Evolutionary conservation across 2,113 vertebrate genomes (phyloP), one percentile per base, ranked within the genome.

Genomic region (Pungitius pungitius): DNA sequence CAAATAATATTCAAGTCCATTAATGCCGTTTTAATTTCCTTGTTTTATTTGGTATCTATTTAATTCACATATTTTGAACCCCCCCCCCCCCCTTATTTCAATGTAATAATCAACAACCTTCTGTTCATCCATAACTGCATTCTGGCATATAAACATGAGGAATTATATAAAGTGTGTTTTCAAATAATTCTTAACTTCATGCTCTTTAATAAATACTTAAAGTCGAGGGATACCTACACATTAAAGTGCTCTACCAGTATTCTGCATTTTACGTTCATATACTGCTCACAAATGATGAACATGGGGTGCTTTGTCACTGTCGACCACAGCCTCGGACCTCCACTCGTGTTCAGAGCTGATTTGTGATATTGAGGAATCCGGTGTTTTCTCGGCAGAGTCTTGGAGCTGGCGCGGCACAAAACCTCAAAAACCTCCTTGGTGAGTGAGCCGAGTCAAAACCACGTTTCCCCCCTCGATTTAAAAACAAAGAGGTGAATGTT

Each of bases 391-490:
- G 45, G 49, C 77, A 93, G 93, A 69, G 90, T 92, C 57, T 26
- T 89, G 80, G 88, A 91, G 56, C 85, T 93, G 43, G 88, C 92
- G 8, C 87, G 68, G 24, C 91, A 89, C 67, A 92, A 91, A 88
- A 83, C 78, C 70, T 89, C 89, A 56, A 90, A 90, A 81, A 75
- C 78, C 0, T 69, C 90, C 91, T 27, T 86, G 88, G 92, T 93
- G 78, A 89, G 88, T 8, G n/a, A 26, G 55, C 71, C 20, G 58
- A 80, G 62, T 69, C 66, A 64, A n/a, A 1, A 22, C 11, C 1
- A 51, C 14, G 22, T 18, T 14, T 52, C 65, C 39, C 47, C 75
- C 75, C 26, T 56, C 40, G 22, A 67, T 55, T 11, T 66, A 22
- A 39, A 26, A 61, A 55, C 58, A 72, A 66, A 22, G 37, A 33